A percentile compares a stretch with the other conserved stretches of the same genome.
These are phyloP conservation scores for Thecocarcelia acutangulata DNA, from an alignment of 2,888 invertebrate genomes.

Conservation along the genomic window DNA sequence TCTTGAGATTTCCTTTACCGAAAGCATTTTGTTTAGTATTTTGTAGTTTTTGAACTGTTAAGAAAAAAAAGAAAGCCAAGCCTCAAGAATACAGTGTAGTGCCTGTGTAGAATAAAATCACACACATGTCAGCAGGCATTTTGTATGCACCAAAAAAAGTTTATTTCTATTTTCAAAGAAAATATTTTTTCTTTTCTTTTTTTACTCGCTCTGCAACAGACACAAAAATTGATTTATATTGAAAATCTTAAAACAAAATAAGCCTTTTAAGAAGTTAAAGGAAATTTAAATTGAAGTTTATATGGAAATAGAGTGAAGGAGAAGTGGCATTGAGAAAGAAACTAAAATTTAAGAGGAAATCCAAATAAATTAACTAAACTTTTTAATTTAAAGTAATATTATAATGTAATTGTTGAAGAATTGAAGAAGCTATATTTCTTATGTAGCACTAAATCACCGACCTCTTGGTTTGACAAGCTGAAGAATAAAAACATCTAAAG, in stretches of 20 bases:
- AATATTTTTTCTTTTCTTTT: conserved; percentile 4
- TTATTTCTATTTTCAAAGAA: conserved; percentile 50
- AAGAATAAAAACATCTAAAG: no score
- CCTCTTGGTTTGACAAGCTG: no score
- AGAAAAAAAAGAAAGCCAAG: neutral
- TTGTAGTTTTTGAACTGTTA: conserved; percentile 49
- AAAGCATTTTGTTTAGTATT: conserved; percentile 34
- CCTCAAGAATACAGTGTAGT: neutral
- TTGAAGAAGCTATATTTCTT: no score
- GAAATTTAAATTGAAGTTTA: conserved; percentile 43
- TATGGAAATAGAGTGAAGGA: neutral
- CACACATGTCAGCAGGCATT: conserved; percentile 67
- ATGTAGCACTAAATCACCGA: no score
- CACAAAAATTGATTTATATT: conserved; percentile 71
- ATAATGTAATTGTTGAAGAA: no score
- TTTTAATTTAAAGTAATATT: no score
- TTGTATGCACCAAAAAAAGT: conserved; percentile 63
- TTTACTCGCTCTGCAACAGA: conserved; percentile 52
- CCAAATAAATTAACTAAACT: no score
- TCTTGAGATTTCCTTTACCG: conserved; percentile 58
- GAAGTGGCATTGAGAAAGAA: conserved; percentile 2
- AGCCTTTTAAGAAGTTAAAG: conserved; percentile 57
- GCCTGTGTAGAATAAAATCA: conserved; percentile 13
- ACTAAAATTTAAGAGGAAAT: no score
- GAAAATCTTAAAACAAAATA: conserved; percentile 64